Percentiles rank a stretch among this genome's conserved stretches.
Evolutionary conservation across 1,140 invertebrate species (phyloP).

Genomic region (Octopus bimaculoides): DNA sequence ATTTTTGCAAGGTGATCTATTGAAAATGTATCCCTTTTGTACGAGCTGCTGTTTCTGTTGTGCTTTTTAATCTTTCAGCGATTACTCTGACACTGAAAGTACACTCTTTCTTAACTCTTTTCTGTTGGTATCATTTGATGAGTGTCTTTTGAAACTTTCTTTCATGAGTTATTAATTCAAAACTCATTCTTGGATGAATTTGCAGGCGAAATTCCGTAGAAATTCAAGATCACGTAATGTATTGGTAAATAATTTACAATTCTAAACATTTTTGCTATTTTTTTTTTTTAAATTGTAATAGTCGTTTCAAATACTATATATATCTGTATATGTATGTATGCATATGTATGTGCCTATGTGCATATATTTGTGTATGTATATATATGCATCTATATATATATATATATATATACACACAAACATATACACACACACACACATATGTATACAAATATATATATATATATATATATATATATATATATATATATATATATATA

Average conservation of each 20-base stretch:
- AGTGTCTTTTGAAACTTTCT: neutral
- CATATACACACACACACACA: neutral
- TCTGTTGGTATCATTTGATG: neutral
- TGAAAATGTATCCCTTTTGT: too few species aligned
- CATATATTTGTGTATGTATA: neutral
- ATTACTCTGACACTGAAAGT: too few species aligned
- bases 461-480: neutral
- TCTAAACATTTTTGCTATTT: constrained; percentile 8
- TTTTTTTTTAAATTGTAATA: neutral
- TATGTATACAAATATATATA: neutral
- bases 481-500: neutral
- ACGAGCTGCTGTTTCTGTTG: too few species aligned
- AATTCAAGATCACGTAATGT: constrained; percentile 12
- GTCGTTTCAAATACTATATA: neutral
- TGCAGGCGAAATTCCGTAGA: constrained; percentile 12
- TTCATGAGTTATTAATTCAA: constrained; percentile 2
- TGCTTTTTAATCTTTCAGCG: too few species aligned
- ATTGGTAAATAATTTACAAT: constrained; percentile 14
- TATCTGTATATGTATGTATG: neutral
- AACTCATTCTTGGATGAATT: constrained; percentile 8
- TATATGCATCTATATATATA: neutral
- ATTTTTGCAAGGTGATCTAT: too few species aligned
- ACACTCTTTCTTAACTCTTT: too few species aligned
- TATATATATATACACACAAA: neutral
- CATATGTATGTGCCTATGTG: neutral